phyloP scores from a whole-genome alignment of 2,797 vertebrate genomes.

The Pampus argenteus region DNA sequence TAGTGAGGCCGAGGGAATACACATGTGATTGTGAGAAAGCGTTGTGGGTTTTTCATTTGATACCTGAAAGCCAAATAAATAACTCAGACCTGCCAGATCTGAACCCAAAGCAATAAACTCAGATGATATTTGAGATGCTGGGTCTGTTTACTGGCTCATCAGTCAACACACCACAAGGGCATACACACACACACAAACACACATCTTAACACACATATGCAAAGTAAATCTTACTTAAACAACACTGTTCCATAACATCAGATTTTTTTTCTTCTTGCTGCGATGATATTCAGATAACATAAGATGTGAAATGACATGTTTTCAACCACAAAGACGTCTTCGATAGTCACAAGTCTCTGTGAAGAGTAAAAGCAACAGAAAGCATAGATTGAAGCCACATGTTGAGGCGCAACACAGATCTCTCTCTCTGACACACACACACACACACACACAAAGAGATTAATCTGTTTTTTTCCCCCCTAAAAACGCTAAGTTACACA shows the following conservation, averaged over 20 bases:
- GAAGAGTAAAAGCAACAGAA: slow-evolving; percentile 57
- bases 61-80: slow-evolving; percentile 82
- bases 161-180: slow-evolving; percentile 63
- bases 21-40: slow-evolving; percentile 49
- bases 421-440: slow-evolving; percentile 11
- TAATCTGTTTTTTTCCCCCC: slow-evolving; percentile 55
- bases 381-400: slow-evolving; percentile 78
- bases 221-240: not conserved
- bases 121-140: slow-evolving; percentile 64
- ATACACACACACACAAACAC: slow-evolving; percentile 18
- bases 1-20: slow-evolving; percentile 33
- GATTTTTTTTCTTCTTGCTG: not conserved
- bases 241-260: not conserved
- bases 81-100: slow-evolving; percentile 53
- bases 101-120: slow-evolving; percentile 70
- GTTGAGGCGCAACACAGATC: slow-evolving; percentile 53
- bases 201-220: not conserved
- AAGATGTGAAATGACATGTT: slow-evolving; percentile 53
- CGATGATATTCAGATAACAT: not conserved
- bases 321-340: slow-evolving; percentile 53
- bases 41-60: slow-evolving; percentile 70
- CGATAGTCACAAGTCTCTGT: slow-evolving; percentile 55
- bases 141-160: slow-evolving; percentile 70
- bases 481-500: slow-evolving; percentile 40
- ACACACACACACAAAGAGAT: slow-evolving; percentile 46